Base-by-base conservation (phyloP, 2,113 vertebrate genomes). In the Chloropsis hardwickii region DNA sequence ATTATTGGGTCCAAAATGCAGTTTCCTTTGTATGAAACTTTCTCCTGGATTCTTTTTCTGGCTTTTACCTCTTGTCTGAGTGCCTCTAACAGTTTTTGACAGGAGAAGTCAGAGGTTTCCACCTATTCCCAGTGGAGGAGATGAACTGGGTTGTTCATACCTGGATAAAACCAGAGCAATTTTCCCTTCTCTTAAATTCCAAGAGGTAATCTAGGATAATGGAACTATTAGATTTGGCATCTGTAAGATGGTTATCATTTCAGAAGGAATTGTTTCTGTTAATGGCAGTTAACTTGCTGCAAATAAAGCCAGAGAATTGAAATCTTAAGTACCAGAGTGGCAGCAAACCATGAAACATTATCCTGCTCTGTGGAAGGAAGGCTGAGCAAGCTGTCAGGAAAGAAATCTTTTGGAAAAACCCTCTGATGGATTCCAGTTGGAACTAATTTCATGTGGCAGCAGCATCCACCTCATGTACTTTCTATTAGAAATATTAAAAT, bases 221-320 rank as follows among this genome's bases (percentile, higher is more conserved):
- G 91, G 88, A 96, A 92, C 94, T 91, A 95, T 97, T 97, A 95
- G 94, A 66, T 92, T 92, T 96, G 97, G 96, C 95, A 93, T 95
- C 93, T 83, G 71, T 90, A 94, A 96, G 33, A 14, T 72, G 94
- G 93, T 96, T 94, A 96, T 96, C 93, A 61, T 91, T 97, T 96
- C 74, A 91, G 93, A 91, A 92, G 73, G 92, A 93, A 96, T 92
- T 96, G 97, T 95, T 97, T 95, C 96, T 61, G 58, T 83, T 96
- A 69, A 95, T 89, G 95, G 90, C 78, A 64, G 83, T 96, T 91
- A 85, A 96, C 48, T 50, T 91, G 35, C 66, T 77, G 19, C 92
- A 84, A 93, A 88, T 86, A 97, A 97, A 96, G 82, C 67, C 84
- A 90, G 21, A 92, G 93, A 88, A 88, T 92, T 66, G 72, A 44